Base-by-base conservation (phyloP, 2,113 vertebrate species). In the Globicephala melas region DNA sequence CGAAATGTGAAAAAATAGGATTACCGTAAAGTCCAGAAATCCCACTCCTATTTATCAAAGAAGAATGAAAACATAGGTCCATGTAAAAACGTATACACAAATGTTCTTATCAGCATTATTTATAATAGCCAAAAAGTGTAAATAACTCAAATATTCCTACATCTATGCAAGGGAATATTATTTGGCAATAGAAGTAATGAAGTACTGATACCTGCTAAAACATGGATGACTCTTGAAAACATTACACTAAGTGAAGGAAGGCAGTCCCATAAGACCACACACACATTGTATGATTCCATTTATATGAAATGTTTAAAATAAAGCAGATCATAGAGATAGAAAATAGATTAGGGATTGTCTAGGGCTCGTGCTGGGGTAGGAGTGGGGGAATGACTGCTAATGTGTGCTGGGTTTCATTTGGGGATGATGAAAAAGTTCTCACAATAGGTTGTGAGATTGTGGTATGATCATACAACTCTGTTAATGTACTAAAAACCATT, bases 401-500 rank as follows among this genome's bases (percentile, higher is more conserved):
- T 47, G 4, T 6, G 6, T 85, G 67, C 82, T 91, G 70, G 62
- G 12, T 58, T 89, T 62, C 71, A 50, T 94, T 81, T 60, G 5
- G 15, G 17, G 8, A 81, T 55, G 20, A 58, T 95, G 25, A 92
- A 85, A 94, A 67, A 44, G 28, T 95, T 92, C 17, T 92, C 41
- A 86, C 63, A 86, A 25, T 87, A 63, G 36, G 55, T 81, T 33
- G 20, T 71, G 47, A 63, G 41, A 82, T 76, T 38, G 15, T 25
- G 17, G 25, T 26, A 47, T 38, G 60, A 76, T 63, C 33, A 12
- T 11, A 68, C 38, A 67, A 23, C 13, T 74, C 50, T 79, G 47
- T 80, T 84, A 63, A 67, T 79, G 60, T 84, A 38, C n/a, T 95
- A 53, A 88, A 97, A 87, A 58, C 5, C 7, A 71, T 83, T 93